Base-by-base conservation (phyloP, 1,140 invertebrate genomes). In the Globodera ellingtonae region DNA sequence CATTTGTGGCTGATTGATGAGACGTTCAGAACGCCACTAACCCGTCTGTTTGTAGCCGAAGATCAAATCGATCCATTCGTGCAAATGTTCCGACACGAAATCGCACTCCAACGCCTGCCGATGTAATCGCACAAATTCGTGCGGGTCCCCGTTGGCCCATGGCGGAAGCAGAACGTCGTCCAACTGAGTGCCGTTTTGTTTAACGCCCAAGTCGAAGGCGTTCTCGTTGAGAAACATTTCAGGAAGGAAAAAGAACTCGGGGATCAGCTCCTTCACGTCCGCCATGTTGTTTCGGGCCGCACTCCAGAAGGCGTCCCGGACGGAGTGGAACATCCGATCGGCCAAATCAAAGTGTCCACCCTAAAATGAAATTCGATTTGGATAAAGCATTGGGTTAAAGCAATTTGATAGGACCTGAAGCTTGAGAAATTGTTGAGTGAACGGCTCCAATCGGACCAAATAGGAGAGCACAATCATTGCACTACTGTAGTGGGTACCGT, bases 51-150 rank as follows among this genome's bases (percentile, higher is more conserved):
- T 99, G 90, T 99, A 99, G 74, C 98, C 98, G 90, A 99, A 99
- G 87, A 99, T 98, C 72, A 99, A 92, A 91, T 99, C 98, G 84
- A 99, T 98, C 98, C 98, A 99, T 90, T 99, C 96, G 89, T 99
- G 97, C 78, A 99, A 92, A 91, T 99, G 97, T 90, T 97, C 98
- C 62, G 95, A 98, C 3, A 99, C 98, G 67, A 99, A 97, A 90
- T 99, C 98, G 0, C 96, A 98, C 90, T 99, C 98, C 66, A 99
- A 91, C 4, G 97, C 97, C 95, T 98, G 97, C 89, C 97, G 92
- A 91, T 99, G 97, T 84, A 98, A 95, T 78, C 96, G 91, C 72
- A 99, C 94, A 90, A 99, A 99, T 90, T 99, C 95, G 91, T 99
- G 95, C 3, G 97, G 95, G 3, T 94, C 94, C 44, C 48, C 48